Evolutionary conservation across 2,113 vertebrate genomes (phyloP).

Genomic region (Orycteropus afer): DNA sequence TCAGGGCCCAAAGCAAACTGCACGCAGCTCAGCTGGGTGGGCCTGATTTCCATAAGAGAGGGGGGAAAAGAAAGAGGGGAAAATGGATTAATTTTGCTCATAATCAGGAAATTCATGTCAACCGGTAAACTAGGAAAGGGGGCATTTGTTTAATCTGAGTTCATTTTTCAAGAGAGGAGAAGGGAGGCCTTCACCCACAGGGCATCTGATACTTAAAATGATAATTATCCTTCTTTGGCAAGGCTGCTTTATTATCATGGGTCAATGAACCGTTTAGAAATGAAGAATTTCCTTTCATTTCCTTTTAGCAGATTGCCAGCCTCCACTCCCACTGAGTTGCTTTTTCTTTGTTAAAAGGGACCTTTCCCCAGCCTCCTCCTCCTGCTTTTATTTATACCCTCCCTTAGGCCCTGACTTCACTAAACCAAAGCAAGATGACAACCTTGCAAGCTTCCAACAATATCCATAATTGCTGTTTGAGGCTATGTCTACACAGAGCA

Average conservation of each 20-base stretch:
- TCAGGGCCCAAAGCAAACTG: conserved; percentile 61
- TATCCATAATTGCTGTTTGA: background rate
- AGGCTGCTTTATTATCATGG: conserved; percentile 86
- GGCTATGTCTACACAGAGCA: background rate
- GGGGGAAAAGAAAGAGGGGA: conserved; percentile 33
- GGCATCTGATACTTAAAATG: conserved; percentile 86
- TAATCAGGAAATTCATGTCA: conserved; percentile 84
- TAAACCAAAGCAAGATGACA: conserved; percentile 24
- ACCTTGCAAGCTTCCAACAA: background rate
- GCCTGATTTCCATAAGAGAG: conserved; percentile 76
- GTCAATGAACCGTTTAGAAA: conserved; percentile 86
- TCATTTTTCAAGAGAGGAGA: conserved; percentile 85
- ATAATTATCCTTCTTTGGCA: conserved; percentile 87
- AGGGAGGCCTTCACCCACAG: conserved; percentile 82
- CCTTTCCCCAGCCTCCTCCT: background rate
- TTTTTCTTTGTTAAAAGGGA: conserved; percentile 45
- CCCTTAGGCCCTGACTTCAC: background rate
- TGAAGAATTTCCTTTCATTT: conserved; percentile 86
- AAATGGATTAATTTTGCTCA: conserved; percentile 83
- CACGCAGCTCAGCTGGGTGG: conserved; percentile 62
- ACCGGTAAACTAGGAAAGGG: conserved; percentile 81
- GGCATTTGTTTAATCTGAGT: conserved; percentile 83
- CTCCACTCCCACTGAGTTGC: conserved; percentile 70
- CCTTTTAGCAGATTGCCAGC: conserved; percentile 81
- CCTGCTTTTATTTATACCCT: conserved; percentile 4